A percentile compares a stretch with the other conserved stretches of the same genome.
These are phyloP conservation scores for Sus cebifrons DNA, from an alignment of 2,797 vertebrate species.

Conservation along the genomic window DNA sequence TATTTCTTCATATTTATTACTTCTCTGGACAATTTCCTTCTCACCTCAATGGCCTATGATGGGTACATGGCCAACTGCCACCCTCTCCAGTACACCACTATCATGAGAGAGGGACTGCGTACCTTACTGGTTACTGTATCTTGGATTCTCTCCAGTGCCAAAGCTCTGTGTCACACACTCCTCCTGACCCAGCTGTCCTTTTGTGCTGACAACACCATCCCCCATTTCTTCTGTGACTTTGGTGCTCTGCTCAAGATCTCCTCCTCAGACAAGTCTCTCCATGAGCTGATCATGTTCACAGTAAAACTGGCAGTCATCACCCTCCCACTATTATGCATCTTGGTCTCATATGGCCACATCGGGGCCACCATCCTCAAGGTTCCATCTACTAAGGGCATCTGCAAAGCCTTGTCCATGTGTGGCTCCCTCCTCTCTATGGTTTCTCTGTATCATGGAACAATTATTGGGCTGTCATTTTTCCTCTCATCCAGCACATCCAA, in stretches of 20 bases:
- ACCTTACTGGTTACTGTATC: constrained; percentile 45
- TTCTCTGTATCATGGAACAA: constrained; percentile 78
- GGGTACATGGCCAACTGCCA: constrained; percentile 62
- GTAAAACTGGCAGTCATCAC: constrained; percentile 75
- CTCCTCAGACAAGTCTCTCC: constrained; percentile 68
- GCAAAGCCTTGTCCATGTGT: constrained; percentile 83
- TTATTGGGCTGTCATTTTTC: constrained; percentile 79
- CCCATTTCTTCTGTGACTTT: constrained; percentile 77
- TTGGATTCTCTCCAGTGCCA: constrained; percentile 74
- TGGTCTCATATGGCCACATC: constrained; percentile 79
- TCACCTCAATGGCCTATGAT: constrained; percentile 80
- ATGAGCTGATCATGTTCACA: constrained; percentile 74
- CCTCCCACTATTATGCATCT: constrained; percentile 84
- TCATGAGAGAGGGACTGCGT: constrained; percentile 67
- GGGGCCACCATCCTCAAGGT: constrained; percentile 76
- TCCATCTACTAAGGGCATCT: constrained; percentile 57
- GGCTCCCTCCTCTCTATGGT: constrained; percentile 81
- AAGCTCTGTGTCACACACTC: constrained; percentile 68
- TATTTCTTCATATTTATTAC: constrained; percentile 76
- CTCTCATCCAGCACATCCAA: constrained; percentile 39
- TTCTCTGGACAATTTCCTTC: constrained; percentile 71
- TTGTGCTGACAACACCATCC: constrained; percentile 62
- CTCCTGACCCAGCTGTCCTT: constrained; percentile 63
- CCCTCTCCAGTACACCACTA: constrained; percentile 53
- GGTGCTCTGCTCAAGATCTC: constrained; percentile 74